Evolutionary conservation across 2,888 invertebrate genomes (phyloP).

Genomic region (Xestoiulus laeticollis): DNA sequence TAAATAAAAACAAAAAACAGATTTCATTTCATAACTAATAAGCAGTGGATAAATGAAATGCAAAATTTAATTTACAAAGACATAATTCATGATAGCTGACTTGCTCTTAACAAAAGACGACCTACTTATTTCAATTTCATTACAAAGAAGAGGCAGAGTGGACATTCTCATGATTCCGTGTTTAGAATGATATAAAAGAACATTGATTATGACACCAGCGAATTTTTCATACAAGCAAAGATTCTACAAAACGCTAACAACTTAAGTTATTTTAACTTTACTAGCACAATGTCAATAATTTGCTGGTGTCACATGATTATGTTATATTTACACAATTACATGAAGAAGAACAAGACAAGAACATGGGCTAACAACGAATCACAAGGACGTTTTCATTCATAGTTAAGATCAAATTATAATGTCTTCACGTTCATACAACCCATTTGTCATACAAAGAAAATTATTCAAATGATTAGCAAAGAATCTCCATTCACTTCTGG

Average conservation of each 20-base stretch:
- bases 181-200: not conserved
- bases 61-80: conserved; percentile 17
- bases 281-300: not conserved
- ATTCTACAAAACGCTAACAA: not conserved
- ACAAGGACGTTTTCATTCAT: not conserved
- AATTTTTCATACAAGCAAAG: not conserved
- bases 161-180: not conserved
- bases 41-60: not conserved
- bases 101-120: not conserved
- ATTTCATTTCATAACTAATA: not conserved
- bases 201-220: not conserved
- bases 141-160: not conserved
- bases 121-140: not conserved
- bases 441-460: not conserved
- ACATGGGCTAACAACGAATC: conserved; percentile 1
- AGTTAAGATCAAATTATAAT: not conserved
- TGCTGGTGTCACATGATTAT: not conserved
- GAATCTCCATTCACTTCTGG: too few relatives aligned
- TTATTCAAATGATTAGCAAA: not conserved
- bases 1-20: too few relatives aligned
- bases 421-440: not conserved
- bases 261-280: not conserved
- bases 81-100: not conserved
- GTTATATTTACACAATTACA: not conserved
- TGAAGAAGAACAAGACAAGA: not conserved